Evolutionary conservation across 2,113 vertebrate genomes (phyloP), one percentile per base, ranked within the genome.

Genomic region (Daubentonia madagascariensis): DNA sequence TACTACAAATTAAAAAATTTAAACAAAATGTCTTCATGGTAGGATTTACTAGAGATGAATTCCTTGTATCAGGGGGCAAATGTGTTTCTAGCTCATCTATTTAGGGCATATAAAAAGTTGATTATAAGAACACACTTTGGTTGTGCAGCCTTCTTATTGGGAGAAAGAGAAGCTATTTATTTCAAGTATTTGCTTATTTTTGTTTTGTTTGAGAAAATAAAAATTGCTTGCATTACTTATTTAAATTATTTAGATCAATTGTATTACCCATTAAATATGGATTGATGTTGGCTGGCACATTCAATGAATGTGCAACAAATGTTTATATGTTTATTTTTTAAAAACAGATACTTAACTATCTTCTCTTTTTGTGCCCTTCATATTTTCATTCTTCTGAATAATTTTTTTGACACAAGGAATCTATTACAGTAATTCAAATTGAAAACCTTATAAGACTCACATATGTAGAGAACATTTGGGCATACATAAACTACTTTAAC

Each of bases 231-330:
- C 10, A 43, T 95, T 96, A 61, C 22, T 94, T 97, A 91, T 63
- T 93, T 90, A 96, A 96, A 95, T 96, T 92, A 83, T 92, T 90
- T 95, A 92, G 13, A 78, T 92, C 32, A 96, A 87, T 96, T 95
- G 87, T 94, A 65, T 94, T 80, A 50, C 8, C 3, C 70, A 76
- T 90, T 79, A 94, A 97, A 87, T 90, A 92, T 96, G 30, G 73
- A 91, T 89, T 88, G 3, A 96, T 88, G 22, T 85, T 96, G 90
- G 6, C 37, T 84, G 59, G n/a, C 28, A 85, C 14, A 90, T 70
- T 86, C 28, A 92, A 63, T 67, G 61, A 72, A 75, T 85, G 13
- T 72, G n/a, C 32, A 91, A 94, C 43, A 85, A 57, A 72, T 61
- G 22, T 81, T 94, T 91, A 75, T 45, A 75, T 83, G 14, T 65